Percentiles rank a stretch among this genome's conserved stretches.
Evolutionary conservation across 2,797 vertebrate species (phyloP).

Genomic region (Loris lydekkerianus): DNA sequence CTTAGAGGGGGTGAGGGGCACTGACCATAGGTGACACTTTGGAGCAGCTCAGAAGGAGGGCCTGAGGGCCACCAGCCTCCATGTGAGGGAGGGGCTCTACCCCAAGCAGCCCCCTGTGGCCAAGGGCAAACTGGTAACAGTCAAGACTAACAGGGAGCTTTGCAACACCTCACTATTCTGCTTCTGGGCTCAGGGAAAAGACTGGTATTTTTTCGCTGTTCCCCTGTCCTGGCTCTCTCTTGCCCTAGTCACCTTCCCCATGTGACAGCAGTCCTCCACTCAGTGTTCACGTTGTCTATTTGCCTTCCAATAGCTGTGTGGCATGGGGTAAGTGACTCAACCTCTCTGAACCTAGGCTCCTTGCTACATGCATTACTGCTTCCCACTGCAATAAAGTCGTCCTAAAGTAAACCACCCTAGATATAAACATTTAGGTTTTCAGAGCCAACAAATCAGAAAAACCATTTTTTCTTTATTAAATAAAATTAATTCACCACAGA

Average conservation of each 20-base stretch:
- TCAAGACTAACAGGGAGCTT: neutral
- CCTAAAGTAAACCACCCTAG: neutral
- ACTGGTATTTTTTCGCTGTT: neutral
- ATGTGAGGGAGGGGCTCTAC: neutral
- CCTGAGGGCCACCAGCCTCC: neutral
- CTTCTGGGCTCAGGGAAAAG: neutral
- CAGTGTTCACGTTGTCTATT: no score
- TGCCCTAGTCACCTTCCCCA: neutral
- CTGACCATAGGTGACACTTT: neutral
- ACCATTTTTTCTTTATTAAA: neutral
- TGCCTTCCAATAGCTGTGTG: neutral
- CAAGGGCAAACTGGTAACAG: neutral
- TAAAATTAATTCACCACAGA: neutral
- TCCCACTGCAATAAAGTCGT: neutral
- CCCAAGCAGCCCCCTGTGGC: neutral
- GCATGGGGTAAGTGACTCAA: neutral
- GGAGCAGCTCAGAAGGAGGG: neutral
- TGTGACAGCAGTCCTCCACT: neutral
- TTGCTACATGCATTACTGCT: neutral
- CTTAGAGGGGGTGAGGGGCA: neutral
- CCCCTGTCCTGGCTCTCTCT: neutral
- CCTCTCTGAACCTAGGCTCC: slow-evolving; percentile 37
- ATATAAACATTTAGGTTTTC: neutral
- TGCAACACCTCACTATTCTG: accelerated
- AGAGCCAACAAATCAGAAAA: slow-evolving; percentile 14